Evolutionary conservation across 2,888 invertebrate genomes (phyloP), one percentile per base, ranked within the genome.

Genomic region (Macaria liturata): DNA sequence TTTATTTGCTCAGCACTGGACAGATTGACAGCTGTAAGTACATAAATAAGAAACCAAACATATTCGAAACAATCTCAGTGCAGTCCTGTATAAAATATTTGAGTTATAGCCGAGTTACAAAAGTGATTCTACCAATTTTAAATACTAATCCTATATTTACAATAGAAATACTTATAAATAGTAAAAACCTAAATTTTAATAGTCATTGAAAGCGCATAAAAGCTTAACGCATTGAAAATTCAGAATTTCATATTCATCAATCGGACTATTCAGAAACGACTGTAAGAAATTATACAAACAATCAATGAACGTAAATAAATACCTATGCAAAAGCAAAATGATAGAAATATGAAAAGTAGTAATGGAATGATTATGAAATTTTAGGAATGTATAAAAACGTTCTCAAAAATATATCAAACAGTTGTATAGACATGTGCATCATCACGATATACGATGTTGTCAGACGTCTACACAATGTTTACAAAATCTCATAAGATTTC

Each of bases 101-200:
- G 69, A 61, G 45, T 68, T 70, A 70, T 75, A 73, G 75, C 74
- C 74, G 62, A 77, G 70, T 73, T 66, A 76, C 77, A 84, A 82
- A 83, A 84, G 79, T 81, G 83, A 80, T 81, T 84, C 80, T 88
- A 84, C 81, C 81, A 83, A 84, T 84, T 86, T 90, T 90, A 90
- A 91, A 90, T 91, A 91, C 74, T 90, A 86, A 76, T 71, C 69
- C 86, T 65, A 90, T 91, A 91, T 91, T 86, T 91, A 91, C 91
- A 88, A 78, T 77, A 84, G 74, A 78, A 81, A 72, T 72, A 78
- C 84, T 80, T 88, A 88, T 80, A 83, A 81, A 79, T 83, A 81
- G 70, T 71, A 71, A 72, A 72, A 74, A 62, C 71, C 79, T 80
- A 83, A 82, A 82, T 80, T 81, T 83, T 84, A 85, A 84, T 86